Evolutionary conservation across 2,113 vertebrate species (phyloP).

Genomic region (Anas platyrhynchos): DNA sequence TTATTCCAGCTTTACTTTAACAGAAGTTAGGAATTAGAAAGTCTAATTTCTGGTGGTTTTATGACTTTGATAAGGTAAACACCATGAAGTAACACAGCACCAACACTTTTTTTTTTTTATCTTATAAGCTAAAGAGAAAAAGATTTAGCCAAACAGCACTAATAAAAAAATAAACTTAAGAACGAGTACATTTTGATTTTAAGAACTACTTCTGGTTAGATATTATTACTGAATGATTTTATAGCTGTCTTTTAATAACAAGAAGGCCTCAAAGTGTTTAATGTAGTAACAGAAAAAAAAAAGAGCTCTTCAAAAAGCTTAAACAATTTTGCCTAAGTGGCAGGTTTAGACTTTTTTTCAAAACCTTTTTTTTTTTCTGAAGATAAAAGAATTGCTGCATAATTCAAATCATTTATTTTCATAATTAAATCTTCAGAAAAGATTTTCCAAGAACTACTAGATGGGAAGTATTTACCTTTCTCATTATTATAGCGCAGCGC

Average conservation of each 20-base stretch:
- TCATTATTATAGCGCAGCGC: neutral
- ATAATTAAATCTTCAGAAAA: fast-evolving
- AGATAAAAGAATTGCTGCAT: fast-evolving
- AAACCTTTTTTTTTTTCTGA: too few species aligned
- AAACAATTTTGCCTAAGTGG: neutral
- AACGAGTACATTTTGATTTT: neutral
- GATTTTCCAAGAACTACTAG: neutral
- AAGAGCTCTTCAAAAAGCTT: fast-evolving
- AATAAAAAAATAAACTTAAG: neutral
- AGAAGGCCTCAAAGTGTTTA: fast-evolving
- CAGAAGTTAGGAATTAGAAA: fast-evolving
- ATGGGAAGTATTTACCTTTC: conserved; percentile 31
- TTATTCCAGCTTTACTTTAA: neutral
- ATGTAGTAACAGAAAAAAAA: fast-evolving
- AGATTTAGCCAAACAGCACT: neutral
- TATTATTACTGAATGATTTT: too few species aligned
- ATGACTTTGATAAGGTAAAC: neutral
- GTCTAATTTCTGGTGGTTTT: fast-evolving
- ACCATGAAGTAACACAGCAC: fast-evolving
- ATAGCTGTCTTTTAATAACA: neutral
- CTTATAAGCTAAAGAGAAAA: neutral
- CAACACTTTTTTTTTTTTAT: neutral
- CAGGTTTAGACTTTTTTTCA: neutral
- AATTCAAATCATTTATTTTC: fast-evolving
- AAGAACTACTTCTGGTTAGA: neutral